Evolutionary conservation across 2,888 invertebrate species (phyloP).

Genomic region (Monochamus alternatus): DNA sequence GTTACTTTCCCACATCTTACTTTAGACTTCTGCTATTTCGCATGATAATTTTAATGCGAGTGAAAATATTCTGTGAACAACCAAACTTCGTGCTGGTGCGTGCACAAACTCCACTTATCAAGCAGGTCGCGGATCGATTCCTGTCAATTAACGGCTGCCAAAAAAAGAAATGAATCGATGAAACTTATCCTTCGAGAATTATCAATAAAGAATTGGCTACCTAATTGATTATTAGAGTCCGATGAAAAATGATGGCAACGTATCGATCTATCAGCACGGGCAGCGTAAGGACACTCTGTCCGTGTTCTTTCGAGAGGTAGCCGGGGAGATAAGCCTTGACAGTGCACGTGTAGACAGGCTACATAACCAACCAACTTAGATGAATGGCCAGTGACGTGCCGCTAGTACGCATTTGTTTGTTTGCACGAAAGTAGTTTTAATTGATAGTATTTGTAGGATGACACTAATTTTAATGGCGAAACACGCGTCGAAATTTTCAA

Average conservation of each 20-base stretch:
- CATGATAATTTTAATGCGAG: neutral
- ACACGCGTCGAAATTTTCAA: too few species aligned
- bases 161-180: conserved; percentile 14
- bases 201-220: conserved; percentile 33
- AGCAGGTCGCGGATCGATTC: conserved; percentile 16
- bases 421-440: too few species aligned
- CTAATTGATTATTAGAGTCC: conserved; percentile 36
- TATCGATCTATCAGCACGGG: conserved; percentile 33
- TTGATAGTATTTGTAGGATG: too few species aligned
- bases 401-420: neutral
- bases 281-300: conserved; percentile 28
- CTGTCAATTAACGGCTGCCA: conserved; percentile 25
- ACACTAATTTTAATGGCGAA: neutral
- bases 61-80: neutral
- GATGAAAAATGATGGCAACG: conserved; percentile 33
- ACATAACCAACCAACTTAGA: conserved; percentile 21
- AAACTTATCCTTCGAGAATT: conserved; percentile 32
- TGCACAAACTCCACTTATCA: neutral
- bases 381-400: conserved; percentile 23
- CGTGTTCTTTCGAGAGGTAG: conserved; percentile 29
- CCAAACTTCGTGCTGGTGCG: neutral
- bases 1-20: too few species aligned
- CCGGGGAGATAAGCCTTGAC: conserved; percentile 17
- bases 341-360: conserved; percentile 32
- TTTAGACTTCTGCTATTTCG: too few species aligned